phyloP scores from a whole-genome alignment of 2,113 vertebrate species.

The Pituophis catenifer region DNA sequence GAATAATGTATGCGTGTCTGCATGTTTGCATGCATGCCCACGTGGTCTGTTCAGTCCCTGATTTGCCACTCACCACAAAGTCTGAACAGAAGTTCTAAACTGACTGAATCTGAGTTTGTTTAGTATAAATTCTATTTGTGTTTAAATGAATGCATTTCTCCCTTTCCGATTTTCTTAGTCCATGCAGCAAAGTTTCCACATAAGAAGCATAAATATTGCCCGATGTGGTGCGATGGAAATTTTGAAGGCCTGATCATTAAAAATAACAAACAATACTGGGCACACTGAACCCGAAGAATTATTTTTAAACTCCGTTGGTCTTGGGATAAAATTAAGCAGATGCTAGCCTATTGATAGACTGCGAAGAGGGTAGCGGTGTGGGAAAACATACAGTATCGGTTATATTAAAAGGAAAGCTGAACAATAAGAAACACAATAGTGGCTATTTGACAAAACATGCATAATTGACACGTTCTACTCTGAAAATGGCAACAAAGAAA shows the following conservation, averaged over 20 bases:
- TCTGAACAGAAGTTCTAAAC: background rate
- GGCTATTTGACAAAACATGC: background rate
- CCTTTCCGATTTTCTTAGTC: background rate
- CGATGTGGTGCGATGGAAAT: too few relatives aligned
- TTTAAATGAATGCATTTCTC: background rate
- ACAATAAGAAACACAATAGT: background rate
- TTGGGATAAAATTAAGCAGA: background rate
- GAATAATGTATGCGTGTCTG: background rate
- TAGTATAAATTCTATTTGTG: background rate
- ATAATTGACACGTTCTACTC: background rate
- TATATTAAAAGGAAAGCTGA: background rate
- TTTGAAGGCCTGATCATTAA: background rate
- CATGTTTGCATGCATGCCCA: background rate
- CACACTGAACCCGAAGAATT: too few relatives aligned
- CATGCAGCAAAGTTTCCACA: background rate
- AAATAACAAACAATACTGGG: background rate
- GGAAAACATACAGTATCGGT: background rate
- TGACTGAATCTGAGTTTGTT: background rate
- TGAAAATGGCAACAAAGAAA: background rate
- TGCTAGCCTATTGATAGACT: background rate
- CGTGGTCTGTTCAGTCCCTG: background rate
- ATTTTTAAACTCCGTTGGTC: background rate
- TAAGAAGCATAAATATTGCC: background rate
- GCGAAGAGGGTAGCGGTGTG: background rate
- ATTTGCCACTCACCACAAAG: background rate